These are phyloP conservation scores for Chloroceryle aenea DNA, from an alignment of 2,113 vertebrate genomes.

Conservation along the genomic window DNA sequence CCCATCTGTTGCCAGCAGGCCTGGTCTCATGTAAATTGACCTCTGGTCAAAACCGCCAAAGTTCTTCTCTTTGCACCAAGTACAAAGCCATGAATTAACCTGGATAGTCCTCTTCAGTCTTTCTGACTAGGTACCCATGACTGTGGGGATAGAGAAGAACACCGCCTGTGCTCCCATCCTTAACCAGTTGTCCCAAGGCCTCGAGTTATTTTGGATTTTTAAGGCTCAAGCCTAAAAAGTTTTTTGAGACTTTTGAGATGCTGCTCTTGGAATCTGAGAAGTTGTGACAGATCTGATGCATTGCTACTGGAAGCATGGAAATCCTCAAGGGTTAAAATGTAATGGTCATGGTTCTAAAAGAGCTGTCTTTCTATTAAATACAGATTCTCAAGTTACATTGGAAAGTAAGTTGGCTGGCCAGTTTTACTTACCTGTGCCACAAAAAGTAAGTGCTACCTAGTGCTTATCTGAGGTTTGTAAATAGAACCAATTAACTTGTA, in stretches of 20 bases:
- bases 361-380: neutral
- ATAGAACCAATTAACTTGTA: neutral
- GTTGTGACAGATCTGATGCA: neutral
- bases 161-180: no score
- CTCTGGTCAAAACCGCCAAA: no score
- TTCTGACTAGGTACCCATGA: no score
- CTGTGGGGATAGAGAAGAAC: no score
- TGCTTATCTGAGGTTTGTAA: neutral
- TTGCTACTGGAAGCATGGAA: neutral
- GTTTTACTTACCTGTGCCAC: neutral
- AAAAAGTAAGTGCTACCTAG: neutral
- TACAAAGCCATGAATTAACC: no score
- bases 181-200: no score
- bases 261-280: neutral
- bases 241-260: neutral
- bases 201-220: neutral
- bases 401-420: neutral
- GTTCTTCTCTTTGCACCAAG: no score
- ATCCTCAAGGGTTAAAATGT: neutral
- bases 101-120: no score
- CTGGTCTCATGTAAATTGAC: no score
- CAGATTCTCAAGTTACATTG: neutral
- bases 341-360: neutral
- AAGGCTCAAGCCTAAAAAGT: neutral
- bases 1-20: no score